These are phyloP conservation scores for Coreius guichenoti DNA, from an alignment of 2,797 vertebrate genomes.

Conservation along the genomic window DNA sequence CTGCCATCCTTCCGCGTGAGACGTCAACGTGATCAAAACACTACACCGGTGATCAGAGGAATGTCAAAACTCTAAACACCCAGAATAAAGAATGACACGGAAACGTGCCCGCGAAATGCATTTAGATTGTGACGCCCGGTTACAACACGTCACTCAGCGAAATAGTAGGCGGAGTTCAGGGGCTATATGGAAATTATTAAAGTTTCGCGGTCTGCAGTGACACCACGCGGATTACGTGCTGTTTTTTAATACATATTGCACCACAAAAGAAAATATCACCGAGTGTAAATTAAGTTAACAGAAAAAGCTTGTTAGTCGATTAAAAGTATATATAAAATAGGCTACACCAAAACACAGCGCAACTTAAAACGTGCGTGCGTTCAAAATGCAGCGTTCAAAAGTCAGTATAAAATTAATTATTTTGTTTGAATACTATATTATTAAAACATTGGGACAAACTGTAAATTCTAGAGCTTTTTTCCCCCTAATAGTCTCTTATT, in stretches of 20 bases:
- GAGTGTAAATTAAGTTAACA: not conserved
- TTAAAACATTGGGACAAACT: not conserved
- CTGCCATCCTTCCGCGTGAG: slow-evolving; percentile 20
- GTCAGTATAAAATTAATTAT: not conserved
- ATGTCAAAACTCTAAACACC: not conserved
- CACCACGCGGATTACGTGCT: slow-evolving; percentile 7
- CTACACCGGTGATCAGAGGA: not conserved
- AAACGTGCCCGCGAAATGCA: not conserved
- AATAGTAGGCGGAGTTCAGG: slow-evolving; percentile 6
- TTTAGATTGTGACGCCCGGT: not conserved
- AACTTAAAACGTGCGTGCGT: not conserved
- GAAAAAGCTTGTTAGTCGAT: not conserved
- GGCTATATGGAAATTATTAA: not conserved
- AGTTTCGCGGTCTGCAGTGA: slow-evolving; percentile 42
- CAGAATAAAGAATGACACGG: not conserved
- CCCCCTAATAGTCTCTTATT: not conserved
- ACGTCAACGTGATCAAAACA: not conserved
- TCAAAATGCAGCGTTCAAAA: not conserved
- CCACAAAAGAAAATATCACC: not conserved
- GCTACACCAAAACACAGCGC: not conserved
- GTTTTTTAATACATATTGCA: not conserved
- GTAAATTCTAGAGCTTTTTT: not conserved
- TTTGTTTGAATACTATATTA: not conserved
- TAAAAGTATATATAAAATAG: not conserved
- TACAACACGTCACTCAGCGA: not conserved